Conservation (phyloP, 2,113 vertebrate genomes). For the Uropsilus gracilis region DNA sequence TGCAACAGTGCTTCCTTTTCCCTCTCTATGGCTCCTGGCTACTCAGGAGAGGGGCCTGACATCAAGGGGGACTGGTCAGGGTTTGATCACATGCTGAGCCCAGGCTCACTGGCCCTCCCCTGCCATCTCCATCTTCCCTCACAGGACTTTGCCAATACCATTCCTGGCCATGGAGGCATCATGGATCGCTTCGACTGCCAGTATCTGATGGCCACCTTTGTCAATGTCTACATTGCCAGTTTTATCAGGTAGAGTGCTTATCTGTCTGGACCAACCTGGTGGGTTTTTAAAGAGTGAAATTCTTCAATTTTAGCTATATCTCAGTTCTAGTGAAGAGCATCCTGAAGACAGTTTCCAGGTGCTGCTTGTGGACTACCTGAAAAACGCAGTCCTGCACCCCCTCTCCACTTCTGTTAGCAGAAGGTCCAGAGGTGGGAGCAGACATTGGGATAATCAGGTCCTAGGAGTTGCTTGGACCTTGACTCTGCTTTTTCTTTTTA, state of each 20-base stretch:
- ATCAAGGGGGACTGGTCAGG: background rate
- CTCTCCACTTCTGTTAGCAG: background rate
- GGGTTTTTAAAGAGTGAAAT: background rate
- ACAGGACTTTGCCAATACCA: constrained; percentile 98
- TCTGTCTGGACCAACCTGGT: background rate
- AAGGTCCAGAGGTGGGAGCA: background rate
- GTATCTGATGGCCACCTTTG: constrained; percentile 99
- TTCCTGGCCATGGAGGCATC: constrained; percentile 97
- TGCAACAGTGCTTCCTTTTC: background rate
- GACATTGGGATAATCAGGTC: background rate
- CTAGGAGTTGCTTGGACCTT: fast-evolving
- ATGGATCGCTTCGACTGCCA: constrained; percentile 99
- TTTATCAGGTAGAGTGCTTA: constrained; percentile 93
- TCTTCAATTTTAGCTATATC: background rate
- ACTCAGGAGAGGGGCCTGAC: background rate
- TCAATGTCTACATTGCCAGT: constrained; percentile 99
- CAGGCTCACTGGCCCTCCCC: background rate
- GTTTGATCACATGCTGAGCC: background rate
- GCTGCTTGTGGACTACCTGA: background rate
- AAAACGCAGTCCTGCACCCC: too few species aligned
- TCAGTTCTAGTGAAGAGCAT: background rate
- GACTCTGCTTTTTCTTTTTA: background rate
- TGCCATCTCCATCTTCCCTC: background rate
- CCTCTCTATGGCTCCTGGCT: background rate
- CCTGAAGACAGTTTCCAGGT: constrained; percentile 1